These are phyloP conservation scores for Rhagoletis pomonella DNA, from an alignment of 1,140 invertebrate species.

Conservation along the genomic window DNA sequence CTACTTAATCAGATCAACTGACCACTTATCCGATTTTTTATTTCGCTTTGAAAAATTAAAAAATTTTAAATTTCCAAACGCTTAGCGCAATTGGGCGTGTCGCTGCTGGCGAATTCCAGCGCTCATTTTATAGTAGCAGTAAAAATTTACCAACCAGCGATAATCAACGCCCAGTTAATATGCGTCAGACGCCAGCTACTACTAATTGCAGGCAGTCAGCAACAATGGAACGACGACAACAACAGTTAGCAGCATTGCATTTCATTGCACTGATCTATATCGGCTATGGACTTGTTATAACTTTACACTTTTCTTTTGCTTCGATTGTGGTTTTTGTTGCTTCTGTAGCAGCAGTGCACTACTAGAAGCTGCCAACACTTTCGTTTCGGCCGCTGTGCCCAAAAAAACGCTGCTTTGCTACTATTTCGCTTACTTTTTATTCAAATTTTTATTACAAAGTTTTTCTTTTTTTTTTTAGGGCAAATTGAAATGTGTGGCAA, in stretches of 20 bases:
- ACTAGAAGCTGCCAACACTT: not conserved
- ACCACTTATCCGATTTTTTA: not conserved
- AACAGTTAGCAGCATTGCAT: not conserved
- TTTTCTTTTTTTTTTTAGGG: not conserved
- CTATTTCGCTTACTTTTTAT: too few relatives aligned
- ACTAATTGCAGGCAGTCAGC: not conserved
- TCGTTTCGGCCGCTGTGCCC: not conserved
- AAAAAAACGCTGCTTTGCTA: not conserved
- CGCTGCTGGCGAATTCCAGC: not conserved
- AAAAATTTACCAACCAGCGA: not conserved
- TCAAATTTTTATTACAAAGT: too few relatives aligned
- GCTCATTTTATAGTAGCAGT: not conserved
- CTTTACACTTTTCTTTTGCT: not conserved
- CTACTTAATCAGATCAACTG: conserved; percentile 17
- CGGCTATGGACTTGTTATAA: not conserved
- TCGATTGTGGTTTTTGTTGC: not conserved
- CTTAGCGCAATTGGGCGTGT: not conserved
- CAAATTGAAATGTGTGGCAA: conserved; percentile 37
- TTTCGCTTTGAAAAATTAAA: not conserved
- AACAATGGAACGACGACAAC: not conserved
- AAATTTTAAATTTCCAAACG: not conserved
- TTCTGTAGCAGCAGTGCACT: too few relatives aligned
- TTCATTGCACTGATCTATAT: conserved; percentile 8
- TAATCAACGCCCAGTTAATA: not conserved
- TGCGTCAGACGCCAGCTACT: not conserved